Base-by-base conservation (phyloP, 2,888 invertebrate genomes). In the Nasonia oneida region DNA sequence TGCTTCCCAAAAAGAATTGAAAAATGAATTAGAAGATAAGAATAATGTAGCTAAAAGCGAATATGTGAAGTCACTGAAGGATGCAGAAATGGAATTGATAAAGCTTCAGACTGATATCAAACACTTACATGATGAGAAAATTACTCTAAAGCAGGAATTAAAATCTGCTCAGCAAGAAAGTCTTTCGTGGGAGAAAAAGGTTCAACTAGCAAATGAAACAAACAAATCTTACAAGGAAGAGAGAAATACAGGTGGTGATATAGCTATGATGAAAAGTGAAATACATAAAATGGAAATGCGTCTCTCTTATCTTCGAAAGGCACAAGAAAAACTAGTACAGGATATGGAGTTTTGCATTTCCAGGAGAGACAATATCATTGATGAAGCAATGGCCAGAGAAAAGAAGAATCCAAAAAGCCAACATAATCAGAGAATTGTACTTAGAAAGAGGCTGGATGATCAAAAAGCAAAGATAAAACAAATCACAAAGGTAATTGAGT, bases 201-300 rank as follows among this genome's bases (percentile, higher is more conserved):
- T 93, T 39, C 91, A 96, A 89, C 92, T 97, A 90, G 96, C 96
- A 2, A 95, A 95, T 37, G 97, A 97, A 91, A 95, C 96, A 0
- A 95, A 96, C 90, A 95, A 95, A 89, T 96, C 95, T 90, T 95
- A 97, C 77, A 95, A 95, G 81, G 94, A 95, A 57, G 97, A 97
- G 83, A 94, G 95, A 84, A 94, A 95, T 0, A 93, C 94, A 2
- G 95, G 94, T 6, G 96, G 97, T 2, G 97, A 97, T 92, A 95
- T 97, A 33, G 96, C 96, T 0, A 94, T 94, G 53, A 97, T 97
- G 97, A 96, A 95, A 91, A 94, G 94, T 64, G 97, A 98, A 94
- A 97, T 98, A 90, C 97, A 97, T 90, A 95, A 96, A 89, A 97
- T 97, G 97, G 95, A 96, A 93, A 97, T 97, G 92, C 94, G 93